A percentile compares a stretch with the other conserved stretches of the same genome.
Conservation (phyloP, 2,113 vertebrate genomes). For the Chunga burmeisteri region DNA sequence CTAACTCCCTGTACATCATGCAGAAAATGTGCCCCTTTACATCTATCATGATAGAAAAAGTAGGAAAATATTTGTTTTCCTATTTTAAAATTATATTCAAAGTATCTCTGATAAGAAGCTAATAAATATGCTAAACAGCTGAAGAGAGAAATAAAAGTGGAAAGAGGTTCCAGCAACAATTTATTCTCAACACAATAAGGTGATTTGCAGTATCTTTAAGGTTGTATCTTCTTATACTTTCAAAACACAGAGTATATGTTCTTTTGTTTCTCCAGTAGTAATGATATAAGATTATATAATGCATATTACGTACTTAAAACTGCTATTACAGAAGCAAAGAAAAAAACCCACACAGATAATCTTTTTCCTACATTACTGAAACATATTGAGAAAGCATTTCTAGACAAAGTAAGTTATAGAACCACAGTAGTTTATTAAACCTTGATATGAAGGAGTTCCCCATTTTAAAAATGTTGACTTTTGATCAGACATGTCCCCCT, state of each 20-base stretch:
- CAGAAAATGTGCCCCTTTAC: slow-evolving; percentile 24
- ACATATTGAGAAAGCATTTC: background rate
- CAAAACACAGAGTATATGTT: background rate
- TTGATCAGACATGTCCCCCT: background rate
- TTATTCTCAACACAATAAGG: background rate
- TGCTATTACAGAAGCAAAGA: background rate
- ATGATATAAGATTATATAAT: background rate
- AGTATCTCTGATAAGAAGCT: slow-evolving; percentile 11
- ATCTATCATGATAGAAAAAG: background rate
- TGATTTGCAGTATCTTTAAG: background rate
- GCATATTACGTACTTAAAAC: background rate
- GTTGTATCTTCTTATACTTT: background rate
- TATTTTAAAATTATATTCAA: slow-evolving; percentile 31
- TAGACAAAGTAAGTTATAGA: background rate
- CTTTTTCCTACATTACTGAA: background rate
- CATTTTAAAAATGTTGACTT: background rate
- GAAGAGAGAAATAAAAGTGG: slow-evolving; percentile 4
- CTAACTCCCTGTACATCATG: background rate
- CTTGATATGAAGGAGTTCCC: background rate
- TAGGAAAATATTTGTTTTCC: slow-evolving; percentile 39
- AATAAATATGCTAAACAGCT: slow-evolving; percentile 45
- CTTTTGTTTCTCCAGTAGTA: background rate
- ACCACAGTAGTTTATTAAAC: background rate
- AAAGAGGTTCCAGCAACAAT: background rate
- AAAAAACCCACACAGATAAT: background rate